A percentile compares a stretch with the other conserved stretches of the same genome.
Conservation (phyloP, 2,888 invertebrate genomes). For the Cheilosia grossa region DNA sequence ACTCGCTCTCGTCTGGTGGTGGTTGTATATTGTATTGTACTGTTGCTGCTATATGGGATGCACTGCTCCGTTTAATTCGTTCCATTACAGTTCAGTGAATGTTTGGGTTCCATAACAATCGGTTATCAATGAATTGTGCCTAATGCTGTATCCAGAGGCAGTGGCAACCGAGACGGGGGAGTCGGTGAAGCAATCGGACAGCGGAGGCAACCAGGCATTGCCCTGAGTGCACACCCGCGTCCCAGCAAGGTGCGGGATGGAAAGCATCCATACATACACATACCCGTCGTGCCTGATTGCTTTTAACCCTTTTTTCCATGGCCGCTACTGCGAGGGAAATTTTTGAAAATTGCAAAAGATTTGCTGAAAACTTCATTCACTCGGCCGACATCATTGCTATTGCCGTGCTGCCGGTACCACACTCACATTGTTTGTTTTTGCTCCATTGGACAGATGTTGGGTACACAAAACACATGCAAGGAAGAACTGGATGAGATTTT, state of each 20-base stretch:
- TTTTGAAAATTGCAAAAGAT: constrained; percentile 73
- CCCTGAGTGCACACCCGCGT: constrained; percentile 24
- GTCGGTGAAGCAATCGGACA: constrained; percentile 57
- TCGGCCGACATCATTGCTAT: constrained; percentile 59
- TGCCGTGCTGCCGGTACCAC: constrained; percentile 13
- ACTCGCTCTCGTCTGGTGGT: not conserved
- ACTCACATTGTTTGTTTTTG: constrained; percentile 64
- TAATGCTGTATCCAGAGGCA: constrained; percentile 77
- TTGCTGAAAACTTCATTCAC: constrained; percentile 75
- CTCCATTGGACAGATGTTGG: constrained; percentile 71
- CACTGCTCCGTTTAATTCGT: constrained; percentile 80
- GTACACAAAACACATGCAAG: constrained; percentile 60
- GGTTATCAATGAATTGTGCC: constrained; percentile 80
- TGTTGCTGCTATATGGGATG: constrained; percentile 64
- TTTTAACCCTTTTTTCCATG: constrained; percentile 68
- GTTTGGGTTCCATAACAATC: constrained; percentile 81
- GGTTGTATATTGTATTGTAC: not conserved
- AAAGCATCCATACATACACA: constrained; percentile 64
- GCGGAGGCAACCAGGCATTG: constrained; percentile 62
- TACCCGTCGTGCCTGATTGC: constrained; percentile 74
- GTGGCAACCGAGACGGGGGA: constrained; percentile 62
- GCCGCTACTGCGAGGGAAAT: constrained; percentile 41
- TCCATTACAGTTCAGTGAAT: constrained; percentile 82
- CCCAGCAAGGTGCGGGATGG: constrained; percentile 29
- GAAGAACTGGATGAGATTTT: constrained; percentile 70